Conservation (phyloP, 1,140 invertebrate species). For the Halotydeus destructor region DNA sequence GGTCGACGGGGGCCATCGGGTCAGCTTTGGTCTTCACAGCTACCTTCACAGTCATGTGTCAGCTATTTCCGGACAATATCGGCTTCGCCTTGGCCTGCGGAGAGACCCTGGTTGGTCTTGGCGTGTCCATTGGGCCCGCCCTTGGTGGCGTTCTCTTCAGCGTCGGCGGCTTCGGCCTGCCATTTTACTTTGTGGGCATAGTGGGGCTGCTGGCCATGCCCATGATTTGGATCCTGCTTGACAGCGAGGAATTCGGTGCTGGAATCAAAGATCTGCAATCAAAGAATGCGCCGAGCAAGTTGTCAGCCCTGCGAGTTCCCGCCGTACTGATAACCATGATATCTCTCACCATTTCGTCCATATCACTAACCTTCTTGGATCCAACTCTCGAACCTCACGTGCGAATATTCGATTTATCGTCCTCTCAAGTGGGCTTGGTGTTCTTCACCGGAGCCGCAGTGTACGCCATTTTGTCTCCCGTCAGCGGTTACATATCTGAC, state of each 20-base stretch:
- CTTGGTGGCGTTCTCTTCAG: slow-evolving; percentile 53
- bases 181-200: slow-evolving; percentile 43
- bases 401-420: slow-evolving; percentile 20
- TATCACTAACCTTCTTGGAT: slow-evolving; percentile 48
- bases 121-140: slow-evolving; percentile 49
- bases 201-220: slow-evolving; percentile 40
- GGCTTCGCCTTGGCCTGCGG: slow-evolving; percentile 46
- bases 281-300: no score
- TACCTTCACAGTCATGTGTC: slow-evolving; percentile 47
- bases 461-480: slow-evolving; percentile 46
- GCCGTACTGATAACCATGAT: no score
- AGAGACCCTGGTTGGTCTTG: slow-evolving; percentile 52
- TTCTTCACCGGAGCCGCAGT: slow-evolving; percentile 46
- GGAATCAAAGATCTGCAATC: no score
- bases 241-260: no score
- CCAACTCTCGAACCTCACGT: slow-evolving; percentile 52
- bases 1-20: slow-evolving; percentile 45
- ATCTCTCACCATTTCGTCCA: slow-evolving; percentile 41
- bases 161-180: slow-evolving; percentile 46
- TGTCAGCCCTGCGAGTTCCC: no score
- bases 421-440: slow-evolving; percentile 35
- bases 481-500: slow-evolving; percentile 48
- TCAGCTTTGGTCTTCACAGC: slow-evolving; percentile 48
- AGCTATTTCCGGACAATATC: slow-evolving; percentile 49
- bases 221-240: slow-evolving; percentile 21